A percentile compares a stretch with the other conserved stretches of the same genome.
Evolutionary conservation across 2,113 vertebrate species (phyloP).

Genomic region (Lamprotornis superbus): DNA sequence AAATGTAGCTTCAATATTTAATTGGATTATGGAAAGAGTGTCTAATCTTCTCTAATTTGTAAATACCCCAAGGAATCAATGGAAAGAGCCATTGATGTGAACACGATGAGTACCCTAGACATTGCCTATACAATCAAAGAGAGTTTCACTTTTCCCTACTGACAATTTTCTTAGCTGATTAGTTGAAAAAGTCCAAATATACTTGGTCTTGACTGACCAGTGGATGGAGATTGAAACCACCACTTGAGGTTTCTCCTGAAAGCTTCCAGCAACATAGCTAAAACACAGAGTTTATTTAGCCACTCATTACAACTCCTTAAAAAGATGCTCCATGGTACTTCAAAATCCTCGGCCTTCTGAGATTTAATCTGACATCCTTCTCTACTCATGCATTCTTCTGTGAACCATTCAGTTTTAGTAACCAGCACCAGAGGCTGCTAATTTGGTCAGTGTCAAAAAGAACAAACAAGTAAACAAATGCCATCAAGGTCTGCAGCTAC

Average conservation of each 20-base stretch:
- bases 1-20: background rate
- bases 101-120: background rate
- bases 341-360: background rate
- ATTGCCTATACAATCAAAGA: fast-evolving
- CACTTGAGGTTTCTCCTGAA: background rate
- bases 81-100: background rate
- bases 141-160: background rate
- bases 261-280: background rate
- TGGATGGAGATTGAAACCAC: background rate
- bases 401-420: background rate
- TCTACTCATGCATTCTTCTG: background rate
- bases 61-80: background rate
- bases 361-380: background rate
- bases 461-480: background rate
- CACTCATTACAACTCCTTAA: background rate
- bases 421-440: background rate
- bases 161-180: background rate
- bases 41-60: background rate
- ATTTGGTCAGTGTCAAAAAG: background rate
- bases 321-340: background rate
- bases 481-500: background rate
- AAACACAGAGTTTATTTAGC: background rate
- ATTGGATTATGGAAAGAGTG: background rate
- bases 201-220: background rate
- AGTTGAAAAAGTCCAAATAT: background rate